Evolutionary conservation across 2,888 invertebrate species (phyloP), one percentile per base, ranked within the genome.

Genomic region (Candidula unifasciata): DNA sequence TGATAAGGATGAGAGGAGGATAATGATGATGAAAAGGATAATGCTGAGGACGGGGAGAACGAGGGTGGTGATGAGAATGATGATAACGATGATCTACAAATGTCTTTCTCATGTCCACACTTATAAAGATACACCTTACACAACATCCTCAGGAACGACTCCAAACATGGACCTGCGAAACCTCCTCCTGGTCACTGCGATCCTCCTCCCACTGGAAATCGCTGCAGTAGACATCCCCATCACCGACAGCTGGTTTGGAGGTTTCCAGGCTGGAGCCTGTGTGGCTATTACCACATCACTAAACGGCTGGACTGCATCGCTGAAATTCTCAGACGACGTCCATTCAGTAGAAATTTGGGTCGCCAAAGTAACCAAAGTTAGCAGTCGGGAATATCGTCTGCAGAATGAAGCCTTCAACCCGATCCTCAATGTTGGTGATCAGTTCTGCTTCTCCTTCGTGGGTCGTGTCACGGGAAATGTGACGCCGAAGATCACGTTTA

Each of bases 281-380:
- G 60, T 89, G 27, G 84, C 86, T 52, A 84, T 89, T 30, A 85
- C 85, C 66, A 78, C 78, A 27, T 85, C 85, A 5, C 82, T 89
- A 24, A 87, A 88, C 76, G 89, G 89, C 33, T 90, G 90, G 90
- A 89, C 83, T 21, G 89, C 87, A 1, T 87, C 88, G 74, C 84
- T 90, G 2, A 80, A 74, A 24, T 90, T 89, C 74, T 86, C 84
- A 33, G 80, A 83, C 2, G 86, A 89, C 21, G 82, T 90, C 27
- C 79, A 88, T 68, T 84, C 78, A 16, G 27, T 90, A 1, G 89
- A 90, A 87, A 89, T 90, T 52, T 79, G 85, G 89, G 87, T 83
- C 24, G 89, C 87, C 33, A 71, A 71, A 35, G 81, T 66, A 18
- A 54, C 71, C 30, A 87, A 85, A 76, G 27, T 81, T 8, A 81